These are phyloP conservation scores for Bilobella aurantiaca DNA, from an alignment of 1,140 invertebrate species.

Conservation along the genomic window DNA sequence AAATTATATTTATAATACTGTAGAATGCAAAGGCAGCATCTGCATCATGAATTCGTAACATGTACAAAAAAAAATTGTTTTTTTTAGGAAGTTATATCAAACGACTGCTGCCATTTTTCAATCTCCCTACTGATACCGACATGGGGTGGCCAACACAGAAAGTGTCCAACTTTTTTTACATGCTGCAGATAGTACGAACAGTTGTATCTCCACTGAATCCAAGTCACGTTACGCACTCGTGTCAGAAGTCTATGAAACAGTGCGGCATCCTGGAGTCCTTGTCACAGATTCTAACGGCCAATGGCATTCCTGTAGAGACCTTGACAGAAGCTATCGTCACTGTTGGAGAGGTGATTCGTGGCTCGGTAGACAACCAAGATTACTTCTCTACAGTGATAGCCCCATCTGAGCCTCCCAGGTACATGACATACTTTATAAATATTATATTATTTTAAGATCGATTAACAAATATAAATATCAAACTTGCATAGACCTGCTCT, in stretches of 20 bases:
- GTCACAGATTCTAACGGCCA: slow-evolving; percentile 84
- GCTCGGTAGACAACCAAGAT: slow-evolving; percentile 81
- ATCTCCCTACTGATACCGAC: slow-evolving; percentile 55
- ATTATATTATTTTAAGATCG: too few relatives aligned
- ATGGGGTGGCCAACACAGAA: slow-evolving; percentile 85
- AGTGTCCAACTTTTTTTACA: slow-evolving; percentile 44
- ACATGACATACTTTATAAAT: too few relatives aligned
- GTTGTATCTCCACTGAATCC: slow-evolving; percentile 82
- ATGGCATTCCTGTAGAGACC: slow-evolving; percentile 91
- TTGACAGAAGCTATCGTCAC: slow-evolving; percentile 92
- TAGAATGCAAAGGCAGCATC: too few relatives aligned
- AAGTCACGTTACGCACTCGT: slow-evolving; percentile 60
- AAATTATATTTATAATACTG: slow-evolving; percentile 8
- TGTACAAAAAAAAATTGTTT: background rate
- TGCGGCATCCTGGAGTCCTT: slow-evolving; percentile 70
- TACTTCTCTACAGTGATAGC: slow-evolving; percentile 84
- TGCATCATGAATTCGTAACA: too few relatives aligned
- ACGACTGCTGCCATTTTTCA: slow-evolving; percentile 75
- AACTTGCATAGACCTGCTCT: slow-evolving; percentile 62
- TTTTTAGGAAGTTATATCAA: slow-evolving; percentile 71
- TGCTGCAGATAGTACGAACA: slow-evolving; percentile 60
- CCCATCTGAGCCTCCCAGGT: slow-evolving; percentile 78
- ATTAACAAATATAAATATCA: too few relatives aligned
- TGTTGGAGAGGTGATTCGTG: slow-evolving; percentile 88
- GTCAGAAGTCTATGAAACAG: slow-evolving; percentile 77